Evolutionary conservation across 2,113 vertebrate genomes (phyloP).

Genomic region (Heliornis fulica): DNA sequence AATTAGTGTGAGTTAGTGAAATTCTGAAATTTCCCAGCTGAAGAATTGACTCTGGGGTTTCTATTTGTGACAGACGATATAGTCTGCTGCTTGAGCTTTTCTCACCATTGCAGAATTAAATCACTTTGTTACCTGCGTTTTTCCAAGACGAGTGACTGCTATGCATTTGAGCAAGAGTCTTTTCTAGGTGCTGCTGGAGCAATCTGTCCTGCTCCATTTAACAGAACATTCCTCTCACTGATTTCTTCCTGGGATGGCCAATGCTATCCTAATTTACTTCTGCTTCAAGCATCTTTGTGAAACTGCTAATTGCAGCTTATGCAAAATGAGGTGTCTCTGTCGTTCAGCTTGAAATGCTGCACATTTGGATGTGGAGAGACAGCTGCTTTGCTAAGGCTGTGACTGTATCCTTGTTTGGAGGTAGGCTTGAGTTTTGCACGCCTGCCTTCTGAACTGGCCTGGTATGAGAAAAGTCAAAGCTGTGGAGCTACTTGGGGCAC

Average conservation of each 20-base stretch:
- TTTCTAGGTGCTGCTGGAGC: not conserved
- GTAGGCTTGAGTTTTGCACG: not conserved
- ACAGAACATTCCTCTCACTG: not conserved
- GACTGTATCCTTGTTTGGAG: not conserved
- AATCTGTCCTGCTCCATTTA: not conserved
- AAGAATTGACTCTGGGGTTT: not conserved
- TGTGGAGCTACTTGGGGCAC: not conserved
- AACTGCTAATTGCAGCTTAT: not conserved
- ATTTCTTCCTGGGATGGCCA: not conserved
- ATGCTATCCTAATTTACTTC: not conserved
- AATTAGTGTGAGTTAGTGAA: not conserved
- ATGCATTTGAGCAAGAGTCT: not conserved
- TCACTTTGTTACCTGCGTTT: not conserved
- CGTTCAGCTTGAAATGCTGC: not conserved
- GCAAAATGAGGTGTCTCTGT: not conserved
- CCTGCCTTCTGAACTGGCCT: not conserved
- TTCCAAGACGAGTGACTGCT: not conserved
- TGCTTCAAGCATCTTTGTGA: not conserved
- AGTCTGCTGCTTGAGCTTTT: not conserved
- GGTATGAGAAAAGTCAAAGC: not conserved
- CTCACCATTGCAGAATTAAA: not conserved
- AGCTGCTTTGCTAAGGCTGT: not conserved
- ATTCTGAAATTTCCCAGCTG: not conserved
- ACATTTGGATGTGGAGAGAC: not conserved
- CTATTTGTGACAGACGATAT: not conserved